Evolutionary conservation across 2,888 invertebrate species (phyloP), one percentile per base, ranked within the genome.

Genomic region (Xestia xanthographa): DNA sequence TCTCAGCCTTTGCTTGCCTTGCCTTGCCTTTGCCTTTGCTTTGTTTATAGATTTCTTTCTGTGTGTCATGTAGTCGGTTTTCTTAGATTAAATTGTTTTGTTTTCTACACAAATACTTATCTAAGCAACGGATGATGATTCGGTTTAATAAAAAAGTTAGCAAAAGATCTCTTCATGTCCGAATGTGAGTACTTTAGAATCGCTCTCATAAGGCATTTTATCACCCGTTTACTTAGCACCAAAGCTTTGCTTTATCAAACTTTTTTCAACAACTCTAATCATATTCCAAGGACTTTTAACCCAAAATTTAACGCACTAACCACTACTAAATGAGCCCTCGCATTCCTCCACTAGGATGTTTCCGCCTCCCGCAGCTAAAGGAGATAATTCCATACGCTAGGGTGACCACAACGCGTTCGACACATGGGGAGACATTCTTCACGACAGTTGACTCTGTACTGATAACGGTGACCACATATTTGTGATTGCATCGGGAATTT

Each of bases 331-430:
- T n/a, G 26, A 58, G 43, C 66, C 74, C 71, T 67, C 26, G 69
- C 66, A 76, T 79, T 82, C 72, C 66, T 41, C 14, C 20, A 68
- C 73, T 63, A 73, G 70, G 62, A 72, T 65, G 73, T 82, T 86
- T 85, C 87, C 86, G 82, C 85, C 83, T 67, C 89, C 86, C 65
- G 82, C 86, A 80, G 87, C 79, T 26, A 86, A 87, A 87, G 79
- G 67, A 88, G 90, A 90, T 88, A 90, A 91, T 90, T 85, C 75
- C 82, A 22, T 66, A 70, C 78, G 73, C 71, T 80, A 72, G 79
- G 86, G 84, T 87, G 82, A 76, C 84, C 82, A 82, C 75, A 26
- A 68, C 80, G 80, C 62, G 53, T 71, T 75, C 82, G 69, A 76
- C 71, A 77, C 77, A 65, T 69, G 71, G 75, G 86, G 65, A 66